Percentiles rank a stretch among this genome's conserved stretches.
Conservation (phyloP, 2,888 invertebrate genomes). For the Cataglyphis altisquamis region DNA sequence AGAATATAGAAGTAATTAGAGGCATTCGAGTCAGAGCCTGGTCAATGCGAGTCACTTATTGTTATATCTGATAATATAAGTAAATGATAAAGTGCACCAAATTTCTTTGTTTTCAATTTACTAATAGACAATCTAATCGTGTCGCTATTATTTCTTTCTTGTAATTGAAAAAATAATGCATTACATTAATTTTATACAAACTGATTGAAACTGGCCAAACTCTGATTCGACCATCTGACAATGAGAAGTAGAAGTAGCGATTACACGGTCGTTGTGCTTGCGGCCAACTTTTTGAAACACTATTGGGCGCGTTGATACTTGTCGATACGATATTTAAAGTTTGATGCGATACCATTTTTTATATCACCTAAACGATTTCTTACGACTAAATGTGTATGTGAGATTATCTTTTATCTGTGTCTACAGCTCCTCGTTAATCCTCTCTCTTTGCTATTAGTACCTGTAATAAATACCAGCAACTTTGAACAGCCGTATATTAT, state of each 20-base stretch:
- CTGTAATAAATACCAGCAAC: slow-evolving; percentile 12
- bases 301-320: slow-evolving; percentile 37
- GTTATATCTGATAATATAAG: neutral
- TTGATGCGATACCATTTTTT: slow-evolving; percentile 30
- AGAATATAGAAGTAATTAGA: slow-evolving; percentile 36
- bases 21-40: slow-evolving; percentile 33
- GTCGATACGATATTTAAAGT: slow-evolving; percentile 25
- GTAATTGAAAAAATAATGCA: neutral
- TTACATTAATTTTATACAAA: neutral
- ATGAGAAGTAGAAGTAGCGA: slow-evolving; percentile 22
- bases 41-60: neutral
- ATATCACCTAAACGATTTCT: neutral
- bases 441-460: neutral
- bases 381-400: neutral
- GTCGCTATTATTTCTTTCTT: neutral
- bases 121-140: neutral
- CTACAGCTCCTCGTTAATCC: slow-evolving; percentile 1
- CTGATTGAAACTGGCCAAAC: slow-evolving; percentile 9
- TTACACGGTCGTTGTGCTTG: slow-evolving; percentile 43
- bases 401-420: slow-evolving; percentile 29
- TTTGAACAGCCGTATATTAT: slow-evolving; percentile 22
- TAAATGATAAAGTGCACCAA: neutral
- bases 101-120: neutral
- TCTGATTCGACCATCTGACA: slow-evolving; percentile 35
- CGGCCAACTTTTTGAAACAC: slow-evolving; percentile 45